phyloP scores from a whole-genome alignment of 1,140 invertebrate species.

The Meloidogyne chitwoodi region DNA sequence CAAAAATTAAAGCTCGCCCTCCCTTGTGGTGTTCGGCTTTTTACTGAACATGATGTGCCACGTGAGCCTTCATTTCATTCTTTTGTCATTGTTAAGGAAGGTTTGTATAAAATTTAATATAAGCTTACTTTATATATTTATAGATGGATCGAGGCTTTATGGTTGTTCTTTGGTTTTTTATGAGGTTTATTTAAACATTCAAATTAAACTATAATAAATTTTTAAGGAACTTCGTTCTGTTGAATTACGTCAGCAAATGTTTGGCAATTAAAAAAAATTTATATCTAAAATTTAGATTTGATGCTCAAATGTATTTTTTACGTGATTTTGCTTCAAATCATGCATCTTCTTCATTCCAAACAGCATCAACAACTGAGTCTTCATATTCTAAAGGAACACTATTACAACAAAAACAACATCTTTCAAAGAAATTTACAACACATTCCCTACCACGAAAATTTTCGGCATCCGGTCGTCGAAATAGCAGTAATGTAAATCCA shows the following conservation, averaged over 20 bases:
- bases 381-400: neutral
- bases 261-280: neutral
- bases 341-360: neutral
- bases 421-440: slow-evolving; percentile 4
- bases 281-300: neutral
- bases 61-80: slow-evolving; percentile 85
- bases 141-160: slow-evolving; percentile 82
- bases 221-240: slow-evolving; percentile 20
- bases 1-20: slow-evolving; percentile 74
- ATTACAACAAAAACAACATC: neutral
- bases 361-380: neutral
- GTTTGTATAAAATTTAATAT: neutral
- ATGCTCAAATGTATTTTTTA: slow-evolving; percentile 36
- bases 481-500: neutral
- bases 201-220: slow-evolving; percentile 11
- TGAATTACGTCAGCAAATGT: slow-evolving; percentile 55
- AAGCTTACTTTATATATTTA: neutral
- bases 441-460: slow-evolving; percentile 16
- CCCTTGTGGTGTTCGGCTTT: slow-evolving; percentile 84
- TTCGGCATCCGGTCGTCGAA: neutral
- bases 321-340: slow-evolving; percentile 24
- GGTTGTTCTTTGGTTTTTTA: slow-evolving; percentile 90
- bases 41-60: slow-evolving; percentile 81
- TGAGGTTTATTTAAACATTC: slow-evolving; percentile 65
- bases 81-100: slow-evolving; percentile 87